Evolutionary conservation across 1,140 invertebrate species (phyloP).

Genomic region (Drosophila guanche): DNA sequence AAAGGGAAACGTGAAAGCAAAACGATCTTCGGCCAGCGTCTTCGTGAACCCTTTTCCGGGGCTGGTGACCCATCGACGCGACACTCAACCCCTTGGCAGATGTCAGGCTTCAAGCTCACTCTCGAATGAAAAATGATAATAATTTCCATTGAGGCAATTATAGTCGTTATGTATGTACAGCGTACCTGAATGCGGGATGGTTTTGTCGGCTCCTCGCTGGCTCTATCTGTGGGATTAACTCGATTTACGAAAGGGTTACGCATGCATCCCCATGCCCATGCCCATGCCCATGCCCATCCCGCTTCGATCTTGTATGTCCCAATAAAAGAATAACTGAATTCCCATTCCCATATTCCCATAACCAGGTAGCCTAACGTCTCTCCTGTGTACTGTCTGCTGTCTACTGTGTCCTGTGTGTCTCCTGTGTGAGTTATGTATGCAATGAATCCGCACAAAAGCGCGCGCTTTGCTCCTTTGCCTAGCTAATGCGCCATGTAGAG

Average conservation of each 20-base stretch:
- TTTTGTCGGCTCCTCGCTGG: conserved; percentile 44
- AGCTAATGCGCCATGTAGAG: too few relatives aligned
- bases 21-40: conserved; percentile 24
- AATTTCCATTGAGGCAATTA: conserved; percentile 31
- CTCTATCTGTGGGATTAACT: conserved; percentile 64
- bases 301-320: conserved; percentile 42
- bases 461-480: too few relatives aligned
- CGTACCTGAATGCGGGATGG: conserved; percentile 6
- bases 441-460: conserved; percentile 55
- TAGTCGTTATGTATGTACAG: conserved; percentile 19
- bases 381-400: too few relatives aligned
- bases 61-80: not conserved
- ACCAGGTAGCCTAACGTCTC: conserved; percentile 47
- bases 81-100: conserved; percentile 49
- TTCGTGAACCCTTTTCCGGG: conserved; percentile 21
- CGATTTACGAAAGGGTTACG: conserved; percentile 76
- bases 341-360: conserved; percentile 14
- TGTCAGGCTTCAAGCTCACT: conserved; percentile 21
- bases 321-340: conserved; percentile 56
- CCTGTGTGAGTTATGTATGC: not conserved
- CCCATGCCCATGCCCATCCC: conserved; percentile 9
- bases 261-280: conserved; percentile 16
- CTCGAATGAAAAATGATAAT: conserved; percentile 77
- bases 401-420: too few relatives aligned
- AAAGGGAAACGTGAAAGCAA: not conserved